These are phyloP conservation scores for Oreochromis grahami DNA, from an alignment of 2,797 vertebrate species.

Conservation along the genomic window DNA sequence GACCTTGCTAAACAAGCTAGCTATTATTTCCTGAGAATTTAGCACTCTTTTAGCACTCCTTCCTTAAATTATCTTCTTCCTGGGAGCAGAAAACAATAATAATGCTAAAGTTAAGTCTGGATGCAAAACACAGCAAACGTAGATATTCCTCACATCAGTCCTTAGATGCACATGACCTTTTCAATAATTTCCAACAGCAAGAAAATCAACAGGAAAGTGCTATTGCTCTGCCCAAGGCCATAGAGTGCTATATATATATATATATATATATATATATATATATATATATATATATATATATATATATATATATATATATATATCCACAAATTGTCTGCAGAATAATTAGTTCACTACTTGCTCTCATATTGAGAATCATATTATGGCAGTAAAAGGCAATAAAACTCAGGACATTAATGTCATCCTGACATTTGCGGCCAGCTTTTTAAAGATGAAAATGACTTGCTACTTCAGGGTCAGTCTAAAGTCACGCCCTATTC, in stretches of 20 bases:
- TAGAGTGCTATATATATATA: background rate
- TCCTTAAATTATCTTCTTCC: background rate
- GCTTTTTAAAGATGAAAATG: constrained; percentile 32
- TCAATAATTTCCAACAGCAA: constrained; percentile 16
- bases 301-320: background rate
- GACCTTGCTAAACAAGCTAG: background rate
- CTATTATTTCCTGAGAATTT: background rate
- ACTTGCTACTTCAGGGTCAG: constrained; percentile 20
- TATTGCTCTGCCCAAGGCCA: constrained; percentile 14
- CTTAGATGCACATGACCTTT: background rate
- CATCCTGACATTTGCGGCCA: constrained; percentile 19
- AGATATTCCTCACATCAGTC: constrained; percentile 15
- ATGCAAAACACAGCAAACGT: background rate
- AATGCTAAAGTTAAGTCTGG: background rate
- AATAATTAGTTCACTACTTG: constrained; percentile 15
- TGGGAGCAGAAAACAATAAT: background rate
- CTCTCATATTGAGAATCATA: constrained; percentile 17
- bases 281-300: background rate
- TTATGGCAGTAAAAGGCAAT: constrained; percentile 16
- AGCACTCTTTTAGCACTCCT: background rate
- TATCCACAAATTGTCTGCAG: constrained; percentile 26
- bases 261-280: background rate
- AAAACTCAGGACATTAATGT: constrained; percentile 27
- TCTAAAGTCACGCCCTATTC: constrained; percentile 31
- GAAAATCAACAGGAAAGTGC: constrained; percentile 14